Evolutionary conservation across 2,888 invertebrate genomes (phyloP), one percentile per base, ranked within the genome.

Genomic region (Hypolimnas misippus): DNA sequence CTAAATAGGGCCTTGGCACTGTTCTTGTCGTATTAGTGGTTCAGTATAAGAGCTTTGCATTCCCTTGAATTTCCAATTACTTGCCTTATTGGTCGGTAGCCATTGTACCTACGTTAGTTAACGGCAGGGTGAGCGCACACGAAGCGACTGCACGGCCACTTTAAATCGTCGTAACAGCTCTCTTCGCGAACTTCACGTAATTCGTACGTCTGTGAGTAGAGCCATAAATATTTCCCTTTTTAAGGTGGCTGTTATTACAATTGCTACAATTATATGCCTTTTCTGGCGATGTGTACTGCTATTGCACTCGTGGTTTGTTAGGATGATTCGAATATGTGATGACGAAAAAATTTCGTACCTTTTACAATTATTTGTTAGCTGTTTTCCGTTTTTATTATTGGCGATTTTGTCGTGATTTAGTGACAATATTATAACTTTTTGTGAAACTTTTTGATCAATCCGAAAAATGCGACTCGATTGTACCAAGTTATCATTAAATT

Each of bases 31-130:
- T 77, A 78, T 77, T 78, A 77, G 74, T 60, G 62, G 65, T 62
- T 53, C 61, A 46, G 51, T 65, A 67, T 67, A 67, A 65, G 49
- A 57, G 63, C 63, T 66, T 73, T 69, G 78, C 78, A 76, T 81
- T 80, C 78, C 72, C 77, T 73, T 74, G 83, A 75, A 83, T 80
- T 81, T 78, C 85, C 87, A 88, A 87, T 87, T 87, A 86, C 85
- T 62, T 66, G 67, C 87, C 88, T 77, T 88, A 87, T 88, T 80
- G 74, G 87, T 83, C 49, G 19, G 57, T 46, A 68, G 77, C 80
- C 77, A 82, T 84, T 84, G 84, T 84, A 74, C 71, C 62, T 57
- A 65, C 61, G 66, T 63, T 69, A 70, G 68, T 74, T 71, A 76
- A 72, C 52, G 60, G 54, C 29, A 33, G 62, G 49, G 12, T 29